phyloP scores from a whole-genome alignment of 2,113 vertebrate genomes.

The Thermophis baileyi region DNA sequence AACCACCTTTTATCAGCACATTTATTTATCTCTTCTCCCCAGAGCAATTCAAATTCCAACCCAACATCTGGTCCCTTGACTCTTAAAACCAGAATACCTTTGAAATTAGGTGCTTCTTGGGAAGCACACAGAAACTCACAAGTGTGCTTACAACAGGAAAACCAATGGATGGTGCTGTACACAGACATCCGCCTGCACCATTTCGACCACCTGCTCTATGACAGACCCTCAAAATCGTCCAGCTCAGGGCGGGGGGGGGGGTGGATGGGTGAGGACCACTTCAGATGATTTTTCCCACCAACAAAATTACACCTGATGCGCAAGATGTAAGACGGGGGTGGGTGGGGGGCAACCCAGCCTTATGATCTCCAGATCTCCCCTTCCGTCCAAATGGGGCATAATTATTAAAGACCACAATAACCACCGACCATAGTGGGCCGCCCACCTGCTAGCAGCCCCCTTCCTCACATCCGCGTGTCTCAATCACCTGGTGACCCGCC shows the following conservation, averaged over 20 bases:
- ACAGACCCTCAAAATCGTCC: background rate
- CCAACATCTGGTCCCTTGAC: too few species aligned
- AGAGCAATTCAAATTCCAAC: background rate
- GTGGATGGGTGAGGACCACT: background rate
- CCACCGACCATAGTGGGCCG: background rate
- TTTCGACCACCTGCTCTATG: background rate
- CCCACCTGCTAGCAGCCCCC: background rate
- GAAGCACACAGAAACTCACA: background rate
- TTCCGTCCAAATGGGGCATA: background rate
- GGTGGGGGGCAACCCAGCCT: background rate
- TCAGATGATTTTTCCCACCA: background rate
- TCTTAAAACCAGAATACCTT: background rate
- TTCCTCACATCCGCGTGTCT: background rate
- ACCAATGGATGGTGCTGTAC: background rate
- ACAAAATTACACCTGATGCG: background rate
- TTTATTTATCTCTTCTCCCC: background rate
- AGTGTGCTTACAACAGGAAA: background rate
- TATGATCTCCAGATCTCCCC: background rate
- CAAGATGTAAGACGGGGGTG: background rate
- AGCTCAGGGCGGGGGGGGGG: background rate
- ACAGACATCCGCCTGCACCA: background rate
- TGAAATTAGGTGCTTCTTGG: background rate
- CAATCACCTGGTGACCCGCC: background rate
- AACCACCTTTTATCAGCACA: background rate
- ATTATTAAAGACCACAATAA: background rate